These are phyloP conservation scores for Drosophila prosaltans DNA, from an alignment of 1,140 invertebrate genomes.

Conservation along the genomic window DNA sequence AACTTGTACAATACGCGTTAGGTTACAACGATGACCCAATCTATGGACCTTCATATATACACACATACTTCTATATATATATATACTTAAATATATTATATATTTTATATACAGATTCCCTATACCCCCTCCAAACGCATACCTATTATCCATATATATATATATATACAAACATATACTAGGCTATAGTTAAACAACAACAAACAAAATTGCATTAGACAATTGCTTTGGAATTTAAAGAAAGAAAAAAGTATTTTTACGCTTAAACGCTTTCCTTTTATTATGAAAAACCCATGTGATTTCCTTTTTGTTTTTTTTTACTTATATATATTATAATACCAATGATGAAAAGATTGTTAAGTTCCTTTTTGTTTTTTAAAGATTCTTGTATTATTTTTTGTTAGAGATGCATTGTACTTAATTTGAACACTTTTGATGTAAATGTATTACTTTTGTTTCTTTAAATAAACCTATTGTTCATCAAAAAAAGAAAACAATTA, in stretches of 20 bases:
- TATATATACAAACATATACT: slow-evolving; percentile 4
- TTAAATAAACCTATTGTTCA: too few species aligned
- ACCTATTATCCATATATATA: slow-evolving; percentile 8
- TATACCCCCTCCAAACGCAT: slow-evolving; percentile 7
- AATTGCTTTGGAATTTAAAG: slow-evolving; percentile 51
- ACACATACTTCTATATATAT: not conserved
- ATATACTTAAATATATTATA: slow-evolving; percentile 5
- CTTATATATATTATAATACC: too few species aligned
- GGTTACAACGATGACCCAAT: slow-evolving; percentile 59
- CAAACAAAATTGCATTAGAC: slow-evolving; percentile 50
- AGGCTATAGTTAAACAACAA: slow-evolving; percentile 37
- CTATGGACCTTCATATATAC: slow-evolving; percentile 29
- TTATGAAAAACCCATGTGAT: slow-evolving; percentile 18
- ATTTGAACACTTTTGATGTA: too few species aligned
- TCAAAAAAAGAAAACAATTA: too few species aligned
- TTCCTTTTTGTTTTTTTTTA: slow-evolving; percentile 11
- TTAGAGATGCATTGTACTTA: too few species aligned
- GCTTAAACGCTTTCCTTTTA: slow-evolving; percentile 18
- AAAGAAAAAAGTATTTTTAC: slow-evolving; percentile 38
- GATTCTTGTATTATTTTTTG: too few species aligned
- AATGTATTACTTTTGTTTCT: too few species aligned
- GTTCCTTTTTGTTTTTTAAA: too few species aligned
- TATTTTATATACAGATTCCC: slow-evolving; percentile 20
- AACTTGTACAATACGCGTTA: slow-evolving; percentile 64
- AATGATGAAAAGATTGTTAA: too few species aligned